These are phyloP conservation scores for Onychostruthus taczanowskii DNA, from an alignment of 2,113 vertebrate species.

Conservation along the genomic window DNA sequence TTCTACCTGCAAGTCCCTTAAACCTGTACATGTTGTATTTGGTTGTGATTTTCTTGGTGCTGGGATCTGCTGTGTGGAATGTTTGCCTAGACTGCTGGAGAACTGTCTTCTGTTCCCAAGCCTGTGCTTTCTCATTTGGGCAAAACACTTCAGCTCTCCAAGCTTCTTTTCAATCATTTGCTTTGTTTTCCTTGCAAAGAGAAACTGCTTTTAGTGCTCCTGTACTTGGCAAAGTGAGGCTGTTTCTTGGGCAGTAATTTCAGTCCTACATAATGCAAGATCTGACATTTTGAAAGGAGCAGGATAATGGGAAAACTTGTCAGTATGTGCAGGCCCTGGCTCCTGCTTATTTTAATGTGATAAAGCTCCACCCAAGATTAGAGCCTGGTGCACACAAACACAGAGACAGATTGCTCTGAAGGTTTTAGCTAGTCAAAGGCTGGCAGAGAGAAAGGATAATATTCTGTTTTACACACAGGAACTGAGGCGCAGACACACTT, in stretches of 20 bases:
- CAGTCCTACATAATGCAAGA: neutral
- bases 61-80: neutral
- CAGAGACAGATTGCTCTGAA: neutral
- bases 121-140: neutral
- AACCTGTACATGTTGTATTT: neutral
- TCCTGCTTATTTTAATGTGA: slow-evolving; percentile 10
- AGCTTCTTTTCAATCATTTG: neutral
- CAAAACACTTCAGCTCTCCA: neutral
- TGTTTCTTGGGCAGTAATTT: neutral
- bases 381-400: neutral
- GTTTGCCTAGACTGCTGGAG: neutral
- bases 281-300: neutral
- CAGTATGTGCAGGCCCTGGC: neutral
- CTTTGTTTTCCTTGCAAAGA: slow-evolving; percentile 22
- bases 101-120: neutral
- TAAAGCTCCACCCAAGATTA: neutral
- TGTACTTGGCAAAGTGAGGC: neutral
- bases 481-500: neutral
- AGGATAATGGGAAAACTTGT: neutral
- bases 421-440: neutral
- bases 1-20: neutral
- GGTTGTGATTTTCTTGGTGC: neutral
- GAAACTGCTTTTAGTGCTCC: neutral
- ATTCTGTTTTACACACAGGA: neutral
- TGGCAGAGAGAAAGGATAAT: neutral